Conservation (phyloP, 1,140 invertebrate species). For the Reticulitermes speratus region DNA sequence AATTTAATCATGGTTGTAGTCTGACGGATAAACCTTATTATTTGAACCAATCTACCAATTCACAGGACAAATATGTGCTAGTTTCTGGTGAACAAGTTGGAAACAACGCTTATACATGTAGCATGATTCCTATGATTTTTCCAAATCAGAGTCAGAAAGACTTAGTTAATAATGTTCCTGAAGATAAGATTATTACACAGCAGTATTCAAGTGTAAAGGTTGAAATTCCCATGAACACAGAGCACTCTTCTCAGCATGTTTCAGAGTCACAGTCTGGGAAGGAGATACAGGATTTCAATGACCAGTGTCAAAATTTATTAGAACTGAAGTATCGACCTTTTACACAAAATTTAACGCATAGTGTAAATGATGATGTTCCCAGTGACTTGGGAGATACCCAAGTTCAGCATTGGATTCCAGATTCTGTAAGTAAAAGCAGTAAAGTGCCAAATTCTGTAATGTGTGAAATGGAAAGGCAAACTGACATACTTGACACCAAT, state of each 20-base stretch:
- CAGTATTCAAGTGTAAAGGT: background rate
- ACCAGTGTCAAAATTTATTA: background rate
- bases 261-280: background rate
- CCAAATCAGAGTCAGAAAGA: background rate
- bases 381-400: background rate
- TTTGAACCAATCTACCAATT: background rate
- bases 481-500: slow-evolving; percentile 9
- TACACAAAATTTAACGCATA: background rate
- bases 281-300: background rate
- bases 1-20: background rate
- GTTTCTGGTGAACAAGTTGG: background rate
- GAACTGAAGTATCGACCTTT: background rate
- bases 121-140: background rate
- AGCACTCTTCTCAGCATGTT: background rate
- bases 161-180: background rate
- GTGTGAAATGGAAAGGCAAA: slow-evolving; percentile 7
- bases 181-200: background rate
- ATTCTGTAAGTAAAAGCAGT: background rate
- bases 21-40: background rate
- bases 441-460: background rate
- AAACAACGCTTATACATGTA: background rate
- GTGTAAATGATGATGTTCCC: background rate
- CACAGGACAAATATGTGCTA: background rate
- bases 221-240: background rate
- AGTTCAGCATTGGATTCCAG: slow-evolving; percentile 19